Conservation (phyloP, 2,113 vertebrate species). For the Bungarus multicinctus region DNA sequence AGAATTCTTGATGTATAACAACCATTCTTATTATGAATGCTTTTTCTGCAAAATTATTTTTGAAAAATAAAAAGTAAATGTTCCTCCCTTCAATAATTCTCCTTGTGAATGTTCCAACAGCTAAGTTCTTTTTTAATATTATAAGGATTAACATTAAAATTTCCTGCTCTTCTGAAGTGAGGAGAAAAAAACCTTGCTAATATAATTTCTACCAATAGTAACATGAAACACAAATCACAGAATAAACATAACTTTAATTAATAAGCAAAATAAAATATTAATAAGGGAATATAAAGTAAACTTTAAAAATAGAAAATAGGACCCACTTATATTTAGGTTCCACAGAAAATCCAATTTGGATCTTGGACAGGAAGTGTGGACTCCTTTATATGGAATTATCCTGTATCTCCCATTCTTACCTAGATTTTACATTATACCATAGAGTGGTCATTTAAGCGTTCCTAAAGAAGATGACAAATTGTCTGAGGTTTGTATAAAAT, state of each 20-base stretch:
- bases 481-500: neutral
- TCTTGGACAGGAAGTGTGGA: neutral
- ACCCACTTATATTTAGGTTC: neutral
- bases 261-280: neutral
- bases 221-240: neutral
- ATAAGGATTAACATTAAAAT: neutral
- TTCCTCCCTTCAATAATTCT: neutral
- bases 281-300: neutral
- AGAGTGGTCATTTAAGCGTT: neutral
- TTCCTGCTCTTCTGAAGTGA: conserved; percentile 10
- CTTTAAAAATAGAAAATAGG: neutral
- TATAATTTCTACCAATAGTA: neutral
- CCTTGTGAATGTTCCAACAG: conserved; percentile 27
- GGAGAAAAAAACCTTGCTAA: neutral
- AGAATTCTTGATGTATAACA: neutral
- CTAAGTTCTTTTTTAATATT: conserved; percentile 36
- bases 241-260: neutral
- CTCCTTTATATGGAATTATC: neutral
- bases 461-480: neutral
- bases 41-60: conserved; percentile 13
- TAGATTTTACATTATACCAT: neutral
- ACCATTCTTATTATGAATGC: neutral
- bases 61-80: conserved; percentile 33
- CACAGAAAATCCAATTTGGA: neutral
- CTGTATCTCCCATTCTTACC: neutral